Evolutionary conservation across 2,888 invertebrate genomes (phyloP), one percentile per base, ranked within the genome.

Genomic region (Anodontia alba): DNA sequence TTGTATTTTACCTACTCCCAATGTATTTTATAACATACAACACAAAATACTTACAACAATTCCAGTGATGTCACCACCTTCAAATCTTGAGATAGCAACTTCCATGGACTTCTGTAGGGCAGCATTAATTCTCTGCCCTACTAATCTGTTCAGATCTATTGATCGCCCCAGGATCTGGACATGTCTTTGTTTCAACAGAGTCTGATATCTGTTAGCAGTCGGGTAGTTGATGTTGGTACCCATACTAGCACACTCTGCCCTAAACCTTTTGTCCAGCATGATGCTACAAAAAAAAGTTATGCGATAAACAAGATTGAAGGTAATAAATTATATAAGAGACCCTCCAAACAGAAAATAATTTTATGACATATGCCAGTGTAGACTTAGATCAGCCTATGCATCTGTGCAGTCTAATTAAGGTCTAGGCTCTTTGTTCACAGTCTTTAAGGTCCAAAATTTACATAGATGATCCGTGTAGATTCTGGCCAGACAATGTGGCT

Each of bases 51-150:
- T 95, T 92, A 98, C 98, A 95, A 99, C 97, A 89, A 99, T 97
- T 20, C 98, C 98, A 0, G 99, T 99, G 49, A 99, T 97, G 93
- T 99, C 99, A 0, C 98, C 98, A 12, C 97, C 98, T 95, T 99
- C 99, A 94, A 99, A 99, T 93, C 98, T 98, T 86, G 98, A 97
- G 54, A 99, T 98, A 0, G 99, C 99, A 72, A 98, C 96, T 94
- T 99, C 99, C 17, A 99, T 95, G 0, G 99, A 98, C 93, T 97
- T 98, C 92, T 98, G 98, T 97, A 99, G 97, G 83, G 98, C 98
- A 0, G 98, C 98, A 94, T 99, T 99, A 80, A 99, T 98, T 84
- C 99, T 96, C 94, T 99, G 99, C 0, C 98, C 98, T 75, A 98
- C 97, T 49, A 98, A 95, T 93, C 98, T 97, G 94, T 98, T 98